Conservation (phyloP, 2,113 vertebrate species). For the Aplodontia rufa region DNA sequence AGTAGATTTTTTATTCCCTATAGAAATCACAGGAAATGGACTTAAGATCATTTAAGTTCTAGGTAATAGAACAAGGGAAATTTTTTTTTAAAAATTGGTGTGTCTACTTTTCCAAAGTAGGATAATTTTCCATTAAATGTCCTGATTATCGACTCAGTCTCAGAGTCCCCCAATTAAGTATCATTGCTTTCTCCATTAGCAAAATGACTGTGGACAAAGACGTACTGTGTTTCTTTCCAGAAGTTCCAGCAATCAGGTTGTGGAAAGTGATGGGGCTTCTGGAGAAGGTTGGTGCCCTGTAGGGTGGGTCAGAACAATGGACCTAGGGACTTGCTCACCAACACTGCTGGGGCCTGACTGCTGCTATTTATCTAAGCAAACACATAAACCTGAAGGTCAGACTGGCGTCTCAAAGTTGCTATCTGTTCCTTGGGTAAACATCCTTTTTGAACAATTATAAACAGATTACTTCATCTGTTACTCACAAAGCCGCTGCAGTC, state of each 20-base stretch:
- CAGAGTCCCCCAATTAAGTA: not conserved
- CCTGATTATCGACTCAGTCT: not conserved
- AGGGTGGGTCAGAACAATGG: not conserved
- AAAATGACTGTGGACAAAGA: not conserved
- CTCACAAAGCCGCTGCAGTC: not conserved
- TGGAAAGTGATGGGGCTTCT: not conserved
- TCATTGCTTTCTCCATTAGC: not conserved
- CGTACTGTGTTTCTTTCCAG: not conserved
- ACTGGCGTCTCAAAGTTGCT: not conserved
- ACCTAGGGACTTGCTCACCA: not conserved
- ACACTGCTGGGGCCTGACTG: not conserved
- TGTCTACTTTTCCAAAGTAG: not conserved
- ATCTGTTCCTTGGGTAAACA: constrained; percentile 15
- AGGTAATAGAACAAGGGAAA: not conserved
- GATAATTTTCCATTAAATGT: not conserved
- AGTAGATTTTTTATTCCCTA: not conserved
- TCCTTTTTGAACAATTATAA: constrained; percentile 36
- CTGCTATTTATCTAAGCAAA: not conserved
- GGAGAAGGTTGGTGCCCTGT: not conserved
- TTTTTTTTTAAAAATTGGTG: not conserved
- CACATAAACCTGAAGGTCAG: not conserved
- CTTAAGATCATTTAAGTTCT: not conserved
- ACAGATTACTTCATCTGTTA: constrained; percentile 35
- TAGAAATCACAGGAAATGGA: not conserved
- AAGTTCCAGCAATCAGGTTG: not conserved